phyloP scores from a whole-genome alignment of 1,140 invertebrate genomes.

The Aphaenogaster floridana region DNA sequence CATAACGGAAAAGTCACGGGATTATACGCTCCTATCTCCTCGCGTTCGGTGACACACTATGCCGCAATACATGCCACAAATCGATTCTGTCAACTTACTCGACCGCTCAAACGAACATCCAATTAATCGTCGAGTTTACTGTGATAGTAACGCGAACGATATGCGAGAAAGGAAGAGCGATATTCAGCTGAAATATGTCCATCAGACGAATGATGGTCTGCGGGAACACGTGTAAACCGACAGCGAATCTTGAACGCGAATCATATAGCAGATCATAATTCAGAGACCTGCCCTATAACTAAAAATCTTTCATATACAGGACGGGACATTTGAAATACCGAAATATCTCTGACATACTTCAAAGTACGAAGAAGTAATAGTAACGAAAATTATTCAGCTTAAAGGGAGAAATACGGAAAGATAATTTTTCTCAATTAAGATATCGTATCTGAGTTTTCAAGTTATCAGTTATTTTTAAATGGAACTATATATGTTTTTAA shows the following conservation, averaged over 20 bases:
- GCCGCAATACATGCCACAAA: background rate
- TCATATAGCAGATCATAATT: background rate
- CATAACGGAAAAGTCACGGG: background rate
- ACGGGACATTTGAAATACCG: too few relatives aligned
- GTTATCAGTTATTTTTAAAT: too few relatives aligned
- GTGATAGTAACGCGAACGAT: background rate
- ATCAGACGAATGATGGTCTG: background rate
- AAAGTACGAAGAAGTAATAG: too few relatives aligned
- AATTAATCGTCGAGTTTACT: constrained; percentile 31
- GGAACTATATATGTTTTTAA: too few relatives aligned
- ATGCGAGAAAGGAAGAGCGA: background rate
- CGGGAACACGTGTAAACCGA: background rate
- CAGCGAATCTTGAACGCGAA: background rate
- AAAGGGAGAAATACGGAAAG: too few relatives aligned
- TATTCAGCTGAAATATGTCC: background rate
- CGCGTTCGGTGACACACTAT: background rate
- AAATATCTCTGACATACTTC: too few relatives aligned
- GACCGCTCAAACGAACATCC: background rate
- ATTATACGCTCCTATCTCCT: background rate
- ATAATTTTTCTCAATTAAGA: too few relatives aligned
- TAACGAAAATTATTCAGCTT: too few relatives aligned
- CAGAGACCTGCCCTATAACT: background rate
- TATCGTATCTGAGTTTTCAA: too few relatives aligned
- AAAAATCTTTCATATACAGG: background rate
- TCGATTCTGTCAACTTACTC: constrained; percentile 7